phyloP scores from a whole-genome alignment of 2,888 invertebrate genomes.

The Melanchra persicariae region DNA sequence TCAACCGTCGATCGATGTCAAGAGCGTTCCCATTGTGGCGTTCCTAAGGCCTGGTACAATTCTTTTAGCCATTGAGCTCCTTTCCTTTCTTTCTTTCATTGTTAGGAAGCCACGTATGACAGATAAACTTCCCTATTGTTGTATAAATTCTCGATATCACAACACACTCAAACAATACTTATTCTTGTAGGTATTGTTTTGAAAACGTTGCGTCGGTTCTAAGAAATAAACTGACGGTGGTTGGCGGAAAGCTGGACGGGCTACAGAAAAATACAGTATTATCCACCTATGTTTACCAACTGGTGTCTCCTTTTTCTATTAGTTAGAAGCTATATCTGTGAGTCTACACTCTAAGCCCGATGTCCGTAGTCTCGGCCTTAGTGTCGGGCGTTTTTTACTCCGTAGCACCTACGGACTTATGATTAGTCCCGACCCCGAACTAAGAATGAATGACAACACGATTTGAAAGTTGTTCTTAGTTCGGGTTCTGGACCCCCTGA shows the following conservation, averaged over 20 bases:
- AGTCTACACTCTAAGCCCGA: too few relatives aligned
- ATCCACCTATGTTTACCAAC: background rate
- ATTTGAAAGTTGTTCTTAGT: too few relatives aligned
- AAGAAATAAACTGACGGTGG: background rate
- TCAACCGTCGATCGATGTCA: background rate
- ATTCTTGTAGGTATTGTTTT: slow-evolving; percentile 14
- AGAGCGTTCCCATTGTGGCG: background rate
- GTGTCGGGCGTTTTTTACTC: too few relatives aligned
- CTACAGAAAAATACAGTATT: background rate
- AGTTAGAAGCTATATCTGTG: too few relatives aligned
- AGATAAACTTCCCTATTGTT: slow-evolving; percentile 13
- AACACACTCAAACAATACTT: slow-evolving; percentile 7
- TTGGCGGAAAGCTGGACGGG: background rate
- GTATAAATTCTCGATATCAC: slow-evolving; percentile 4
- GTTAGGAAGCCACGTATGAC: background rate
- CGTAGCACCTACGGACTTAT: too few relatives aligned
- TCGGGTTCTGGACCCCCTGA: too few relatives aligned
- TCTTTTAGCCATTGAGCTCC: background rate
- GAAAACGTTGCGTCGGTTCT: background rate
- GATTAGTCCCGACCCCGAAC: too few relatives aligned
- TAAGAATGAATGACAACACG: too few relatives aligned
- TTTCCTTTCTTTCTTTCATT: background rate
- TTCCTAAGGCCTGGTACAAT: background rate
- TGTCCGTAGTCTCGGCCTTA: too few relatives aligned
- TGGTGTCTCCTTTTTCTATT: too few relatives aligned